Evolutionary conservation across 2,888 invertebrate genomes (phyloP).

Genomic region (Polyploca ridens): DNA sequence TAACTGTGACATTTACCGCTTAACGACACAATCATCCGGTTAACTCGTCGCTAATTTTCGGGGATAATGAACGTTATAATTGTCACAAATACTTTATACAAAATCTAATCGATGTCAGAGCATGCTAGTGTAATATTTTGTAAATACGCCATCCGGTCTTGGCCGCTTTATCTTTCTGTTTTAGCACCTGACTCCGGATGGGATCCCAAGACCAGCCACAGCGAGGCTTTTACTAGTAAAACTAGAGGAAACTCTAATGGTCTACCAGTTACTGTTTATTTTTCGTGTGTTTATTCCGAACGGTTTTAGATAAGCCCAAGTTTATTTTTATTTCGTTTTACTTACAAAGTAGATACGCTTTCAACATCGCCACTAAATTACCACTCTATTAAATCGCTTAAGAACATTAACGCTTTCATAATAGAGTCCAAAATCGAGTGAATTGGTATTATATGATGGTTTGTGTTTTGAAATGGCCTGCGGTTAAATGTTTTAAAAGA

Average conservation of each 20-base stretch:
- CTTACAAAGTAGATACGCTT: slow-evolving; percentile 10
- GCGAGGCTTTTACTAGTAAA: slow-evolving; percentile 28
- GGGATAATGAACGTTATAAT: slow-evolving; percentile 63
- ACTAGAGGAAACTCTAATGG: slow-evolving; percentile 42
- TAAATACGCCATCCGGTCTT: slow-evolving; percentile 31
- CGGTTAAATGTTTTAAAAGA: slow-evolving; percentile 3
- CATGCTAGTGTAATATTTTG: slow-evolving; percentile 22
- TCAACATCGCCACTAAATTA: slow-evolving; percentile 5
- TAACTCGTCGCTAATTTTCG: slow-evolving; percentile 60
- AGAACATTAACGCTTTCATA: neutral
- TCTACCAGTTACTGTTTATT: slow-evolving; percentile 31
- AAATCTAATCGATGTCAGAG: slow-evolving; percentile 25
- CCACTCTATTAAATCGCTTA: slow-evolving; percentile 2
- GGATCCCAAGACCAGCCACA: slow-evolving; percentile 28
- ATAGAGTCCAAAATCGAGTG: neutral
- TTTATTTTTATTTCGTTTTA: slow-evolving; percentile 13
- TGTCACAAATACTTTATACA: slow-evolving; percentile 32
- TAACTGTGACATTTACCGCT: slow-evolving; percentile 28
- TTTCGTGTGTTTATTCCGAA: slow-evolving; percentile 18
- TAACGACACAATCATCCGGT: slow-evolving; percentile 58
- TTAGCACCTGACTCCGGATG: slow-evolving; percentile 57
- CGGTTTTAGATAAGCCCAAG: slow-evolving; percentile 22
- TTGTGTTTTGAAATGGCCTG: neutral
- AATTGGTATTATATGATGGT: neutral
- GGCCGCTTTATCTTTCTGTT: slow-evolving; percentile 53